Base-by-base conservation (phyloP, 2,113 vertebrate species). In the Argyrosomus japonicus region DNA sequence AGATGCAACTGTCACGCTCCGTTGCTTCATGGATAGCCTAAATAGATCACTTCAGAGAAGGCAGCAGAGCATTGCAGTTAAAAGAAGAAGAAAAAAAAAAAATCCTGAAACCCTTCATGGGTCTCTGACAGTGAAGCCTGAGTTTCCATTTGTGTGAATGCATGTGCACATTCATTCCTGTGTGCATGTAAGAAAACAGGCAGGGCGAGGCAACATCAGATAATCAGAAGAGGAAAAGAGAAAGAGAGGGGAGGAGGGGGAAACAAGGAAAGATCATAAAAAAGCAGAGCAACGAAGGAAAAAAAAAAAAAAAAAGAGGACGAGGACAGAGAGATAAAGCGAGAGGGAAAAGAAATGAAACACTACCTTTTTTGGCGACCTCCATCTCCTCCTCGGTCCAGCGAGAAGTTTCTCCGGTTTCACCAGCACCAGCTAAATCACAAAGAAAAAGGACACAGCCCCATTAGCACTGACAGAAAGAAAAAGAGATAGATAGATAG, bases 361-460 rank as follows among this genome's bases (percentile, higher is more conserved):
- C 27, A 43, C 91, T 96, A 99, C 98, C 98, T 97, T 99, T 99
- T 95, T 99, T 99, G 92, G 98, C 98, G 63, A 99, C 96, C 95
- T 99, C 98, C 98, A 99, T 99, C 95, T 99, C 98, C 95, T 99
- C 98, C 94, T 99, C 98, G 86, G 98, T 99, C 98, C 98, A 99
- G 93, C 98, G 97, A 86, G 98, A 99, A 86, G 98, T 99, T 94
- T 99, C 98, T 91, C 98, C 98, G 69, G 97, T 96, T 92, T 99
- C 98, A 75, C 96, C 86, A 72, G 96, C 94, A 93, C 96, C 97
- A 97, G 94, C 95, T 96, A 91, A 95, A 93, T 89, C 91, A 93
- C 92, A 92, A 73, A 89, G 78, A 88, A 91, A 93, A 85, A 36
- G 89, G 81, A 91, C 29, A 87, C 25, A 85, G 64, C 72, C 61